Evolutionary conservation across 2,797 vertebrate genomes (phyloP).

Genomic region (Coranthus polyacanthus): DNA sequence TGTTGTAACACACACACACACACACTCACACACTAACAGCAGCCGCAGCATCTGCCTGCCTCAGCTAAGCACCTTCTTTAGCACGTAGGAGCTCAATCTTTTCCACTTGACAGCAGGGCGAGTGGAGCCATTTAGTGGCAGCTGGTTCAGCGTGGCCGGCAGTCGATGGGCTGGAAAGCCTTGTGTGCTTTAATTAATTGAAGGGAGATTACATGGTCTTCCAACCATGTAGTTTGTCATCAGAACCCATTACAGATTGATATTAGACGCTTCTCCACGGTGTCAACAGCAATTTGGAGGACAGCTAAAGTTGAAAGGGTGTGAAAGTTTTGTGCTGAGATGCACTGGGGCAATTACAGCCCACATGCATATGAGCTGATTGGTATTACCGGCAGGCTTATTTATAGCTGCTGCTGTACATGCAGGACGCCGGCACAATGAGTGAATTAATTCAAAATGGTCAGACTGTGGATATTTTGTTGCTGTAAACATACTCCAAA

Average conservation of each 20-base stretch:
- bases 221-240: constrained; percentile 95
- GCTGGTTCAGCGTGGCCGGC: constrained; percentile 80
- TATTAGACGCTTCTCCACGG: constrained; percentile 94
- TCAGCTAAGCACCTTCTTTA: constrained; percentile 87
- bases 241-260: constrained; percentile 93
- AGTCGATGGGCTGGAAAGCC: constrained; percentile 61
- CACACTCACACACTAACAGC: constrained; percentile 13
- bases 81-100: constrained; percentile 90
- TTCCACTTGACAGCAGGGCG: constrained; percentile 90
- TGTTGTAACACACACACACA: constrained; percentile 20
- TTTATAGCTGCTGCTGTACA: constrained; percentile 13
- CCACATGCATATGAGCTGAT: neutral
- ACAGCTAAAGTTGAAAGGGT: constrained; percentile 78
- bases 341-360: constrained; percentile 12
- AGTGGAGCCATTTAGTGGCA: constrained; percentile 89
- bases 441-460: neutral
- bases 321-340: constrained; percentile 53
- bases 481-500: neutral
- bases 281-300: constrained; percentile 95
- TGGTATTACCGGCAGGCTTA: constrained; percentile 20
- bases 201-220: constrained; percentile 95
- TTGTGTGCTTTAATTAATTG: constrained; percentile 94
- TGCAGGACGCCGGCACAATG: neutral
- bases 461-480: neutral
- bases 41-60: constrained; percentile 86